Evolutionary conservation across 2,113 vertebrate genomes (phyloP).

Genomic region (Neomonachus schauinslandi): DNA sequence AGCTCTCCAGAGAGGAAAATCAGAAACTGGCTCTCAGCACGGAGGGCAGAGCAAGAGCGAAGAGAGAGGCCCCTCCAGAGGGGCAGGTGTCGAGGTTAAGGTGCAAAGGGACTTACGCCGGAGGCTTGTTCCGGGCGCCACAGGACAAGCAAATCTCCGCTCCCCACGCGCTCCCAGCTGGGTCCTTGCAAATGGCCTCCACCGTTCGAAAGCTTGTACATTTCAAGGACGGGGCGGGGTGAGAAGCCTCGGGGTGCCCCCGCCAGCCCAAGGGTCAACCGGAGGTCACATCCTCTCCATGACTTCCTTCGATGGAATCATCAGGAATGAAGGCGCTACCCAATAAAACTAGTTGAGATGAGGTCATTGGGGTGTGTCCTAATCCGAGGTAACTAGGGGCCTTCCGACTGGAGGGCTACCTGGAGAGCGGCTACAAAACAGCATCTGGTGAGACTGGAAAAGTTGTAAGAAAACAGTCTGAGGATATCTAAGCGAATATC

Average conservation of each 20-base stretch:
- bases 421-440: background rate
- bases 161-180: no score
- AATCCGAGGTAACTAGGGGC: background rate
- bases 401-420: background rate
- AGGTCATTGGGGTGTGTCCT: background rate
- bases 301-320: background rate
- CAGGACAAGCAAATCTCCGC: background rate
- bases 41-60: background rate
- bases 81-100: background rate
- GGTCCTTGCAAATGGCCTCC: background rate
- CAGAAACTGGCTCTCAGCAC: background rate
- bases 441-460: conserved; percentile 40
- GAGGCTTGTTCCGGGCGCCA: background rate
- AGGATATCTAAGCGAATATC: background rate
- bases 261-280: no score
- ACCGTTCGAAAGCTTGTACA: fast-evolving
- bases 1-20: background rate
- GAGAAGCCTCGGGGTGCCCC: fast-evolving
- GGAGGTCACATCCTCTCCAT: background rate
- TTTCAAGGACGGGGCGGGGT: background rate
- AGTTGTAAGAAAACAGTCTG: background rate
- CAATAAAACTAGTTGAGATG: background rate
- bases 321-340: background rate
- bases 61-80: background rate
- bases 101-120: fast-evolving